Base-by-base conservation (phyloP, 2,888 invertebrate species). In the Rhamnusium bicolor region DNA sequence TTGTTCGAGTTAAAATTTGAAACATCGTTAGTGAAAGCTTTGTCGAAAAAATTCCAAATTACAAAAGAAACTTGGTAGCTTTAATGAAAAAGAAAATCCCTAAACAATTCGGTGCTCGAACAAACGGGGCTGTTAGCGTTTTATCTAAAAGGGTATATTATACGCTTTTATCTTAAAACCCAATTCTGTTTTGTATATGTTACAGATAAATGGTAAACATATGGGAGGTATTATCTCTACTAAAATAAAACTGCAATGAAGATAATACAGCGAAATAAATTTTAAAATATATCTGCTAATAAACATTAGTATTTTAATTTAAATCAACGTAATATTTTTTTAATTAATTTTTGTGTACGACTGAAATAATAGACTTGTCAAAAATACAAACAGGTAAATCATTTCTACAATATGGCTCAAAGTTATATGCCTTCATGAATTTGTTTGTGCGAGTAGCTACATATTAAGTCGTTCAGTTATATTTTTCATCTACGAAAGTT, bases 101-200 rank as follows among this genome's bases (percentile, higher is more conserved):
- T 27, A 56, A 56, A 56, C 56, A 56, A 56, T 56, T 8, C 27
- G 7, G 6, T 14, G 24, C 27, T 14, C 27, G 2, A 29, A 29
- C 56, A 56, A 56, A 56, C 56, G 29, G 14, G 16, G 27, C 27
- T 53, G 21, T 53, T 53, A 56, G 56, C 8, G 24, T 27, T 56
- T 56, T 56, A 56, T 56, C 56, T 56, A 8, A 56, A 27, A 29
- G 27, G 56, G 29, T 56, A 56, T 56, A 56, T 56, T 56, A 54
- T 54, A 24, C 56, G 56, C 56, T 56, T 29, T 56, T 56, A 56
- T 56, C 56, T 56, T 29, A 27, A 56, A 56, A 56, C 16, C 24
- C 19, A 56, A 56, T 56, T 14, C 16, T 14, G 29, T 56, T 56
- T 56, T 56, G 29, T 56, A 21, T 56, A 24, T 24, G 24, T 24